Evolutionary conservation across 2,797 vertebrate genomes (phyloP), one percentile per base, ranked within the genome.

Genomic region (Poeciliopsis presidionis): DNA sequence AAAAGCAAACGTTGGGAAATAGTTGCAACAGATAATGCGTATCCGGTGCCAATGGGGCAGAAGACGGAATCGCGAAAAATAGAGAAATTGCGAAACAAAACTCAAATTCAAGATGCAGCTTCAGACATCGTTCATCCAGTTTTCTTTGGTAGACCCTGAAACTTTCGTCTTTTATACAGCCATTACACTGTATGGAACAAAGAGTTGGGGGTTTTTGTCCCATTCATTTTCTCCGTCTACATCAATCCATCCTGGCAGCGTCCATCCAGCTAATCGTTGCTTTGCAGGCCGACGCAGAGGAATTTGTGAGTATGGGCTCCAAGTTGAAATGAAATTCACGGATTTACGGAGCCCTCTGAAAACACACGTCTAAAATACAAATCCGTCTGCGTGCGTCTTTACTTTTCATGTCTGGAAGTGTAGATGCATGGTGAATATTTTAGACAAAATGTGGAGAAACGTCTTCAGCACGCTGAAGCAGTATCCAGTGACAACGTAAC

Each of bases 391-490:
- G 36, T 39, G 36, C 36, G 5, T 39, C 36, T 39, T 39, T 1
- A 39, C 36, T 39, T 39, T 71, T 75, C 9, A 65, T 7, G 30
- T 74, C 70, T 57, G 18, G 25, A 25, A 70, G 22, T 7, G 22
- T 25, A 39, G 76, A 46, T 43, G 51, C 39, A 47, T 51, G 12
- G 53, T 47, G 45, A 81, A 49, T 70, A 81, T 71, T 72, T n/a
- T 47, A 53, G 22, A 47, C 33, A 81, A 46, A 80, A 14, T 69
- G 53, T 36, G 49, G 16, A 5, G 39, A 53, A 61, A 46, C 13
- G 30, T 61, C 70, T 49, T 33, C 47, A 77, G 59, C 55, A 47
- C 53, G 73, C 72, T 65, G 36, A 55, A 55, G 39, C 39, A 39
- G 39, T 7, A 41, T 41, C 7, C 39, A 41, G 39, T 41, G 7